Conservation (phyloP, 2,113 vertebrate genomes). For the Zosterops lateralis region DNA sequence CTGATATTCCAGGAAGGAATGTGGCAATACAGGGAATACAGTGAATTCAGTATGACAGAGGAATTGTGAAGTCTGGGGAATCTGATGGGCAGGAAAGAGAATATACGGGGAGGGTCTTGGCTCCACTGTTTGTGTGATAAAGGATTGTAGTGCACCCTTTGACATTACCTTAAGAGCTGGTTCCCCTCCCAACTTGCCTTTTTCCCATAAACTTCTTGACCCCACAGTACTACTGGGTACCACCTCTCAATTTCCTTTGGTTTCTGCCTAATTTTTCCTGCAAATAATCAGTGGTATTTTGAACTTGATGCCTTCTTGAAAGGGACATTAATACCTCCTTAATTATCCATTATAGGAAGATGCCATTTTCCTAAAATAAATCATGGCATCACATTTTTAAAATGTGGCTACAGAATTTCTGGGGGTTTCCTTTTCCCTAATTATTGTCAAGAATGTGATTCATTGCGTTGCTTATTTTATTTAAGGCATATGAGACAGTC, state of each 20-base stretch:
- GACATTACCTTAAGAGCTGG: background rate
- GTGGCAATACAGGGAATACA: rapidly evolving
- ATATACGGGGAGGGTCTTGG: background rate
- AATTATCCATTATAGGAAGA: background rate
- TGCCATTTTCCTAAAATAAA: background rate
- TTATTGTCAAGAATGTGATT: slow-evolving; percentile 15
- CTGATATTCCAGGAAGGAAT: background rate
- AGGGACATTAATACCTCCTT: background rate
- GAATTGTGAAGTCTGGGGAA: background rate
- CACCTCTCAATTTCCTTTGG: background rate
- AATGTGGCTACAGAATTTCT: background rate
- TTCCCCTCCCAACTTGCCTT: background rate
- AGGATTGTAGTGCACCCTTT: background rate
- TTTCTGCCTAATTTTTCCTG: background rate
- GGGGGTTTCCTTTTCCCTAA: background rate
- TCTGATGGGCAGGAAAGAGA: background rate
- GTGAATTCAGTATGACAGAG: background rate
- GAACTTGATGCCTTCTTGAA: background rate
- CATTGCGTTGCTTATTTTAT: background rate
- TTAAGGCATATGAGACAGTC: background rate
- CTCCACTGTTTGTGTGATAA: background rate
- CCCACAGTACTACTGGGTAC: background rate
- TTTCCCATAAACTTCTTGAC: background rate
- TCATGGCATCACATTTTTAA: background rate
- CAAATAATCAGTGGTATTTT: background rate